A percentile compares a stretch with the other conserved stretches of the same genome.
Evolutionary conservation across 2,888 invertebrate species (phyloP).

Genomic region (Meiosimyza platycephala): DNA sequence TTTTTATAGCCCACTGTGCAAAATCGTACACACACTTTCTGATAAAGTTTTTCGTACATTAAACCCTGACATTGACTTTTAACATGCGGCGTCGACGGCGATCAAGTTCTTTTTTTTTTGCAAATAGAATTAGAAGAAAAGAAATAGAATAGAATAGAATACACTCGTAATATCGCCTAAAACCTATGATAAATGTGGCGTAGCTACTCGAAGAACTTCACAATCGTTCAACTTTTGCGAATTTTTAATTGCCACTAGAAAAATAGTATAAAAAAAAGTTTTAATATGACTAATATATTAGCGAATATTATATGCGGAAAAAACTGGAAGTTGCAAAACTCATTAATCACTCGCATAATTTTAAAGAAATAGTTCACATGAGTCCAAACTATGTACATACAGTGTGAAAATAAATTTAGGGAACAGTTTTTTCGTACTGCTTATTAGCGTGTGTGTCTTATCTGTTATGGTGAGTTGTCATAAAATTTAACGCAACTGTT

Average conservation of each 20-base stretch:
- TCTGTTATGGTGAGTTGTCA: too few species aligned
- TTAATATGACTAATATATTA: not conserved
- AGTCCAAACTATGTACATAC: not conserved
- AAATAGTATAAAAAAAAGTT: not conserved
- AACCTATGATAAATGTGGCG: slow-evolving; percentile 7
- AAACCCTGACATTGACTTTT: slow-evolving; percentile 21
- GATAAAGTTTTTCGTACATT: slow-evolving; percentile 5
- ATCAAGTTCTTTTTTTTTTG: not conserved
- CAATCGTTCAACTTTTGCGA: slow-evolving; percentile 1
- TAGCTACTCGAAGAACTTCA: not conserved
- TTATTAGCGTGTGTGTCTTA: too few species aligned
- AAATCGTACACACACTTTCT: slow-evolving; percentile 11
- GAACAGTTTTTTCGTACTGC: too few species aligned
- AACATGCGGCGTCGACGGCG: not conserved
- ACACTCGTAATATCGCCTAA: too few species aligned
- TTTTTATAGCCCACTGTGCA: slow-evolving; percentile 23
- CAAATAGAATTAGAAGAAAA: too few species aligned
- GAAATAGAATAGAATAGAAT: too few species aligned
- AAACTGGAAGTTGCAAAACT: slow-evolving; percentile 8
- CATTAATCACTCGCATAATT: slow-evolving; percentile 28
- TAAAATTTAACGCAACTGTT: too few species aligned
- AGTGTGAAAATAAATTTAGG: not conserved
- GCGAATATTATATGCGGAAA: not conserved
- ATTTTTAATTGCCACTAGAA: slow-evolving; percentile 18
- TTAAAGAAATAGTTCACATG: not conserved